Base-by-base conservation (phyloP, 2,888 invertebrate genomes). In the Epistrophe eligans region DNA sequence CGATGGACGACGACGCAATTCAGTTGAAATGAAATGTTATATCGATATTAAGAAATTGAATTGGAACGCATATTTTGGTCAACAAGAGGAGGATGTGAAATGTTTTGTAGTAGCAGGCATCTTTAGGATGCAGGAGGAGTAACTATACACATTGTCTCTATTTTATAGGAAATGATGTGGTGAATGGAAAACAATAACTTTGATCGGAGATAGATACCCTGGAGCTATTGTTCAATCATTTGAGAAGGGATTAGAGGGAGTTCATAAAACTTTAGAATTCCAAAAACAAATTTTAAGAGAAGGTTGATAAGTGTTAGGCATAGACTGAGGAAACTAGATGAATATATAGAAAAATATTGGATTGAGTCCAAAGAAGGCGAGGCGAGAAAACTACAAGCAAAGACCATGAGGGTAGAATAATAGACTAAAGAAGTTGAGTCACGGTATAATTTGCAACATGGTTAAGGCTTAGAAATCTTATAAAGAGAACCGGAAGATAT, bases 21-120 rank as follows among this genome's bases (percentile, higher is more conserved):
- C 77, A 74, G 64, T 82, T 85, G 62, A 64, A 77, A 58, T 67
- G 45, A 58, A 77, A 77, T 76, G 52, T 67, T 35, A 52, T 81
- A 67, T 71, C 70, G 82, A 62, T 74, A 76, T 79, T 80, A 50
- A 35, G 32, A 76, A 71, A 72, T 64, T 79, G 71, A 71, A 72
- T 64, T 80, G 64, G 17, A 58, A 71, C 74, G 76, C 57, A 77
- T 70, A 40, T 70, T n/a, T n/a, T 57, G 45, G 48, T 28, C 28
- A 57, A 35, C 35, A 38, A 60, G 38, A 40, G 19, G 32, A 80
- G 19, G 32, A 80, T 62, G 38, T 40, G 52, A 70, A 70, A 55
- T 40, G 70, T 70, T 19, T 24, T 52, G 38, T 15, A 24, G 32
- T 7, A 43, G 32, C 35, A 35, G 7, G 7, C 10, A n/a, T 50